A percentile compares a stretch with the other conserved stretches of the same genome.
Conservation (phyloP, 2,113 vertebrate species). For the Dendropsophus ebraccatus region DNA sequence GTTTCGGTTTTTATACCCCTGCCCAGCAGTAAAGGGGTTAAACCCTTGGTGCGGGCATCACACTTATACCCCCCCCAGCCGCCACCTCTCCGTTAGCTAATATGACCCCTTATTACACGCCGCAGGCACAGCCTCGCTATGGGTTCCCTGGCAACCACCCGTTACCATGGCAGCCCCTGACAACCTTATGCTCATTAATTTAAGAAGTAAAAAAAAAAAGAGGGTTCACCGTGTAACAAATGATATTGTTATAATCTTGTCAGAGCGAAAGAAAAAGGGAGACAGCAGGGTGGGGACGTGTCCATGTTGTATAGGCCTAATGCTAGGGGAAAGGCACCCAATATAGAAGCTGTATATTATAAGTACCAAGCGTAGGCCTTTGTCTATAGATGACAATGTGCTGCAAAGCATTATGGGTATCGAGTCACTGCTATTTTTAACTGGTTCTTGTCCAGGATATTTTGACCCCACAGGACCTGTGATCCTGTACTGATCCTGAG, state of each 20-base stretch:
- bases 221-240: constrained; percentile 68
- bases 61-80: not conserved
- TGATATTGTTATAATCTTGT: constrained; percentile 71
- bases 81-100: constrained; percentile 52
- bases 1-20: not conserved
- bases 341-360: no score
- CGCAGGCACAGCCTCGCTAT: constrained; percentile 63
- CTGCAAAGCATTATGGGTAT: constrained; percentile 25
- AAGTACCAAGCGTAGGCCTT: not conserved
- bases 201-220: constrained; percentile 53
- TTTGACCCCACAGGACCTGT: no score
- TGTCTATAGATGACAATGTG: not conserved
- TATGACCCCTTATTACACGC: constrained; percentile 69
- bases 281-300: constrained; percentile 47
- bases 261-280: constrained; percentile 52
- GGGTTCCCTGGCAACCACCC: constrained; percentile 66
- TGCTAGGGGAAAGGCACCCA: constrained; percentile 21
- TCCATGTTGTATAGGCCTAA: constrained; percentile 43
- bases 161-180: constrained; percentile 69
- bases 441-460: no score
- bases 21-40: constrained; percentile 18
- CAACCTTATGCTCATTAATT: constrained; percentile 74
- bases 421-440: no score
- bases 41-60: not conserved
- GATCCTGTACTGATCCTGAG: no score